A percentile compares a stretch with the other conserved stretches of the same genome.
Conservation (phyloP, 1,140 invertebrate species). For the Carcinoscorpius rotundicauda region DNA sequence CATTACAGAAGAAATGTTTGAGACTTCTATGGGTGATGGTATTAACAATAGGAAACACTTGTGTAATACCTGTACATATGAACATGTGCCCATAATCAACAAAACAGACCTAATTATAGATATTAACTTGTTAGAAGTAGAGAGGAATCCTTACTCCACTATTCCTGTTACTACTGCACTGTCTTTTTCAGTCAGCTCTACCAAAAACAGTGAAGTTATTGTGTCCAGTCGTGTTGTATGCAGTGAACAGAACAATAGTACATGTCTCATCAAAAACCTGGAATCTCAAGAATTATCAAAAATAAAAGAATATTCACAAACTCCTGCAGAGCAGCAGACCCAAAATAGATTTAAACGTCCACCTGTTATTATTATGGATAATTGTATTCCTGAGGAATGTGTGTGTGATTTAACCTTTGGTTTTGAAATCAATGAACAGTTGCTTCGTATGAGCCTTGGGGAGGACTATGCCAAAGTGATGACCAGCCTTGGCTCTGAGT, state of each 20-base stretch:
- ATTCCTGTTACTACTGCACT: no score
- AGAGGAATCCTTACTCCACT: no score
- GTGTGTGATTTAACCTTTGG: neutral
- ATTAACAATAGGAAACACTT: no score
- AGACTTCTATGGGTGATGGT: no score
- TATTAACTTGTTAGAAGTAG: no score
- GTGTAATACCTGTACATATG: no score
- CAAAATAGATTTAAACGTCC: neutral
- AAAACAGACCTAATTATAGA: no score
- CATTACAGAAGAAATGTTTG: neutral
- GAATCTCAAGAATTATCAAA: neutral
- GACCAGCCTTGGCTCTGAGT: neutral
- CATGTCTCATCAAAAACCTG: neutral
- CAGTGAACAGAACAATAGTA: neutral
- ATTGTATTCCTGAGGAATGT: neutral
- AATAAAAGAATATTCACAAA: neutral
- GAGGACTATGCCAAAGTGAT: neutral
- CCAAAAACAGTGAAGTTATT: neutral
- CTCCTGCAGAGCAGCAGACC: neutral
- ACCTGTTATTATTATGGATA: slow-evolving; percentile 1
- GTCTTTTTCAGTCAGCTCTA: no score
- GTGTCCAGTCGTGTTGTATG: neutral
- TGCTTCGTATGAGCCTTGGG: neutral
- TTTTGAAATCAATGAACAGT: neutral
- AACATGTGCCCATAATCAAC: no score